Conservation (phyloP, 2,113 vertebrate genomes). For the Oncorhynchus mykiss region DNA sequence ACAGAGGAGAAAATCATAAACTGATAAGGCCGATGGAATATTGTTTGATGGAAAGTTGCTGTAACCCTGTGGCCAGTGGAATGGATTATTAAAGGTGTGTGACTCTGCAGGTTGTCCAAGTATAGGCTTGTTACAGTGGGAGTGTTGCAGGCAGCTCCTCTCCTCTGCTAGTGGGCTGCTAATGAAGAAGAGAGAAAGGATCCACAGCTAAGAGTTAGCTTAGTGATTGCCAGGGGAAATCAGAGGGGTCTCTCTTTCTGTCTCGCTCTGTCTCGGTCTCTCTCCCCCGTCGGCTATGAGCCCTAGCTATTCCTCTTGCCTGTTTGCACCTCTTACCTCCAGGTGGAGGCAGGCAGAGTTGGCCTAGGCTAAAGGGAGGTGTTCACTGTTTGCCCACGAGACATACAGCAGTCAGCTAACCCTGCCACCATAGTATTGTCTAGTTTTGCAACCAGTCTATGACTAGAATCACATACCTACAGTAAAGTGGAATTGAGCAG, state of each 20-base stretch:
- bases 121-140: neutral
- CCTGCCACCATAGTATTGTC: too few species aligned
- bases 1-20: slow-evolving; percentile 22
- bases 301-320: neutral
- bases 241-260: slow-evolving; percentile 18
- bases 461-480: too few species aligned
- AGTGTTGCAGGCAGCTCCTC: neutral
- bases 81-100: neutral
- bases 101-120: neutral
- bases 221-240: slow-evolving; percentile 32
- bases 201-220: slow-evolving; percentile 14
- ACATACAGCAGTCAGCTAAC: too few species aligned
- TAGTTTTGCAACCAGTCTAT: too few species aligned
- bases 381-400: too few species aligned
- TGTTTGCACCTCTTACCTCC: too few species aligned
- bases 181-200: neutral
- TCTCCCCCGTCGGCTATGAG: neutral
- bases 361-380: too few species aligned
- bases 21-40: neutral
- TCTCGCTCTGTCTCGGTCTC: neutral
- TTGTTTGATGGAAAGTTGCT: neutral
- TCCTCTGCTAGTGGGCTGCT: neutral
- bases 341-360: too few species aligned
- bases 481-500: too few species aligned
- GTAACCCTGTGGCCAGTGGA: neutral